Evolutionary conservation across 1,140 invertebrate genomes (phyloP).

Genomic region (Drosophila kohkoa): DNA sequence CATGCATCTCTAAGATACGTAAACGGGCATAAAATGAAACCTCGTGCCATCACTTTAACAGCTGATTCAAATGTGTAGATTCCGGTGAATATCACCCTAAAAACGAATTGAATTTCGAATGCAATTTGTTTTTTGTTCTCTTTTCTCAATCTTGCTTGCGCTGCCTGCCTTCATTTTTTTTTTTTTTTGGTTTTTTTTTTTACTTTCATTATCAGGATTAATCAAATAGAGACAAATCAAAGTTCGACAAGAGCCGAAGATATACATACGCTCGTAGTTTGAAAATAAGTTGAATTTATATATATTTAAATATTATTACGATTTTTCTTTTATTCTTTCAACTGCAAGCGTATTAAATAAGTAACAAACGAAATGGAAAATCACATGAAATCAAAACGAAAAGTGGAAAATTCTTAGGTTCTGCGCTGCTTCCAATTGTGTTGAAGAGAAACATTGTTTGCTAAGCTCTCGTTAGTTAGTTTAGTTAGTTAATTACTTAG

Average conservation of each 20-base stretch:
- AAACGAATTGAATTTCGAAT: constrained; percentile 85
- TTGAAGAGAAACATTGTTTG: not conserved
- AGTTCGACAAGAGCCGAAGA: constrained; percentile 15
- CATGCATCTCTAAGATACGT: constrained; percentile 99
- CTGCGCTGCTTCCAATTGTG: constrained; percentile 9
- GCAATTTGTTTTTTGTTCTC: constrained; percentile 69
- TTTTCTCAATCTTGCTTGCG: constrained; percentile 2
- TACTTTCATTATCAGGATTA: constrained; percentile 1
- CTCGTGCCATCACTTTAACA: constrained; percentile 99
- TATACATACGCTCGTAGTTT: constrained; percentile 18
- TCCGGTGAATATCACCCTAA: constrained; percentile 99
- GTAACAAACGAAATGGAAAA: not conserved
- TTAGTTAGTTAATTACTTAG: constrained; percentile 26
- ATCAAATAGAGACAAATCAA: constrained; percentile 3
- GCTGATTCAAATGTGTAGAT: constrained; percentile 99
- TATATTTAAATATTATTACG: not conserved
- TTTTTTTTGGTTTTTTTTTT: not conserved
- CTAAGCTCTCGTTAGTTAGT: constrained; percentile 8
- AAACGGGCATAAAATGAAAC: constrained; percentile 99
- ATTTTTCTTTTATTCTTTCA: constrained; percentile 3
- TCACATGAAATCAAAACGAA: constrained; percentile 1
- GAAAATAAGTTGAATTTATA: not conserved
- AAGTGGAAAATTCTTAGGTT: not conserved
- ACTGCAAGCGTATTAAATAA: not conserved
- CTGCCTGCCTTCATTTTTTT: not conserved